Evolutionary conservation across 2,888 invertebrate genomes (phyloP).

Genomic region (Chalcosyrphus nemorum): DNA sequence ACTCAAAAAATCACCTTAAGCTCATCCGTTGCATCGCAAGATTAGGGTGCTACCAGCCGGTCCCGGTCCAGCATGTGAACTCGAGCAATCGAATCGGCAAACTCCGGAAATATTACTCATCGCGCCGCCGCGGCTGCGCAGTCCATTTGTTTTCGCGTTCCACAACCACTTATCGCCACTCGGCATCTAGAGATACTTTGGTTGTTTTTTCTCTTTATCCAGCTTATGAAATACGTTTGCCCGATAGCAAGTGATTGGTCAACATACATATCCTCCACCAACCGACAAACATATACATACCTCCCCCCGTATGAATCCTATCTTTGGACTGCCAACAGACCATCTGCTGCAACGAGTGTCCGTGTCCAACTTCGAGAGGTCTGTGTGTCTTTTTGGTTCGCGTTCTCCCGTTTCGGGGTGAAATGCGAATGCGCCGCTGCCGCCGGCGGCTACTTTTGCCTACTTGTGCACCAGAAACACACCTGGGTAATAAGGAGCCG

Average conservation of each 20-base stretch:
- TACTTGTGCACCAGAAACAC: constrained; percentile 52
- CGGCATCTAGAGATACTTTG: constrained; percentile 69
- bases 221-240: constrained; percentile 78
- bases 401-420: constrained; percentile 41
- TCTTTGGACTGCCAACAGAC: background rate
- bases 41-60: constrained; percentile 39
- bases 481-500: constrained; percentile 65
- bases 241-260: constrained; percentile 78
- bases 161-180: constrained; percentile 71
- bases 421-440: constrained; percentile 62
- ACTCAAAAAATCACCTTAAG: constrained; percentile 57
- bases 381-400: constrained; percentile 4
- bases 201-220: constrained; percentile 40
- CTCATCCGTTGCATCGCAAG: constrained; percentile 69
- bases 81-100: constrained; percentile 20
- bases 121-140: constrained; percentile 18
- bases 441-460: constrained; percentile 56
- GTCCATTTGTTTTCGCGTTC: constrained; percentile 71
- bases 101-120: constrained; percentile 73
- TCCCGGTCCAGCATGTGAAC: constrained; percentile 41
- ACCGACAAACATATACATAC: no score
- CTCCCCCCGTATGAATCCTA: background rate
- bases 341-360: constrained; percentile 52
- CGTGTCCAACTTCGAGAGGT: constrained; percentile 20
- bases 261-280: constrained; percentile 74